Base-by-base conservation (phyloP, 2,113 vertebrate genomes). In the Tringa solitaria region DNA sequence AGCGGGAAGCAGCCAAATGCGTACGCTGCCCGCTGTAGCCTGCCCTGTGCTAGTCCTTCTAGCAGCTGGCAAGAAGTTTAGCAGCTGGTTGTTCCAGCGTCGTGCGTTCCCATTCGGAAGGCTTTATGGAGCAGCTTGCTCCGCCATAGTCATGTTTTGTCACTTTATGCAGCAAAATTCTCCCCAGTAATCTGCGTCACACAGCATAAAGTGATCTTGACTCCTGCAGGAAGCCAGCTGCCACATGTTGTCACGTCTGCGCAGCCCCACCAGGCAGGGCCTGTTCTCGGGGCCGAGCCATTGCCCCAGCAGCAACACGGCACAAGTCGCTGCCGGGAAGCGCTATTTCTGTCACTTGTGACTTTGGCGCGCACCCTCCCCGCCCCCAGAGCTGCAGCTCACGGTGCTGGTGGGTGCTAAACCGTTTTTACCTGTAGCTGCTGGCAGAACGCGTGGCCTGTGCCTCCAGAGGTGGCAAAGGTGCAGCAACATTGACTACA, bases 11-110 rank as follows among this genome's bases (percentile, higher is more conserved):
- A 70, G 63, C 46, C 76, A 14, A 41, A 30, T 1, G 30, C 4
- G 1, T 24, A 12, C 4, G 4, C 24, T 13, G 8, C 20, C 18
- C 7, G 2, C 39, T n/a, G 6, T 0, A 28, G 45, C 0, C 0
- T 51, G 10, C 39, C 1, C 50, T 6, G 2, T 0, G 2, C 24
- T 73, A 27, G 20, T 37, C 28, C 39, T 37, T 46, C 65, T 33
- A 43, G 81, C 70, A 79, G 45, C 46, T 35, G 56, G 57, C 74
- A 68, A 35, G 17, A 26, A 24, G 39, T 76, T 90, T 5, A 64
- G 33, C 61, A 56, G 87, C 21, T 65, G 39, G 33, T 59, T 86
- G 61, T 76, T 33, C 68, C 48, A 22, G 35, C 6, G 9, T 8
- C 2, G 0, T 16, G 37, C 9, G 0, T 68, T 64, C 32, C 0